Evolutionary conservation across 2,888 invertebrate genomes (phyloP).

Genomic region (Oscheius onirici): DNA sequence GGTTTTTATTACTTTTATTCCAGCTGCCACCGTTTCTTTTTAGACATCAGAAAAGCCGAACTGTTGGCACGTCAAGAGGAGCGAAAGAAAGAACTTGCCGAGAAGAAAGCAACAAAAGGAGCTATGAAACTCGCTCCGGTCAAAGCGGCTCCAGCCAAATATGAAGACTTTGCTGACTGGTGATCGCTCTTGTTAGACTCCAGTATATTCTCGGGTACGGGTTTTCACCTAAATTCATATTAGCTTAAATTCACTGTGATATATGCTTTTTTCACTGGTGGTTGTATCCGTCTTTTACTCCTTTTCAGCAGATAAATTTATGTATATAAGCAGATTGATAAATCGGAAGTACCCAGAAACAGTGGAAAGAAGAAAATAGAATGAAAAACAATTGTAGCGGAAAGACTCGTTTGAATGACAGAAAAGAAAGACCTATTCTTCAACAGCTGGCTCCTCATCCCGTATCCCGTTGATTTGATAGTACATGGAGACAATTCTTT

Average conservation of each 20-base stretch:
- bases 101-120: constrained; percentile 49
- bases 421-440: constrained; percentile 21
- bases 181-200: constrained; percentile 3
- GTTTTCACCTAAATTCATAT: neutral
- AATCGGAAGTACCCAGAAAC: too few relatives aligned
- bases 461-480: constrained; percentile 58
- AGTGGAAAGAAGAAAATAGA: too few relatives aligned
- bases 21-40: neutral
- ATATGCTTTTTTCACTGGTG: too few relatives aligned
- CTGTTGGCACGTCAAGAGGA: constrained; percentile 58
- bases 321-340: too few relatives aligned
- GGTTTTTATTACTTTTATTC: neutral
- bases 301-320: too few relatives aligned
- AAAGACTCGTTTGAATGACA: constrained; percentile 23
- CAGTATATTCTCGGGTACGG: constrained; percentile 4
- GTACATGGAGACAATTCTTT: constrained; percentile 67
- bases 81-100: constrained; percentile 54
- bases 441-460: constrained; percentile 16
- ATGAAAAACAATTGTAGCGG: constrained; percentile 1
- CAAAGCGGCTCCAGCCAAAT: constrained; percentile 18
- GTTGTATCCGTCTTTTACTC: too few relatives aligned
- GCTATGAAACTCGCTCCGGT: constrained; percentile 53
- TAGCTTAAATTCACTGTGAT: too few relatives aligned
- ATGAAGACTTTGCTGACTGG: constrained; percentile 55
- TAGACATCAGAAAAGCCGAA: constrained; percentile 53